phyloP scores from a whole-genome alignment of 2,888 invertebrate genomes.

The Strigamia transsilvanica region DNA sequence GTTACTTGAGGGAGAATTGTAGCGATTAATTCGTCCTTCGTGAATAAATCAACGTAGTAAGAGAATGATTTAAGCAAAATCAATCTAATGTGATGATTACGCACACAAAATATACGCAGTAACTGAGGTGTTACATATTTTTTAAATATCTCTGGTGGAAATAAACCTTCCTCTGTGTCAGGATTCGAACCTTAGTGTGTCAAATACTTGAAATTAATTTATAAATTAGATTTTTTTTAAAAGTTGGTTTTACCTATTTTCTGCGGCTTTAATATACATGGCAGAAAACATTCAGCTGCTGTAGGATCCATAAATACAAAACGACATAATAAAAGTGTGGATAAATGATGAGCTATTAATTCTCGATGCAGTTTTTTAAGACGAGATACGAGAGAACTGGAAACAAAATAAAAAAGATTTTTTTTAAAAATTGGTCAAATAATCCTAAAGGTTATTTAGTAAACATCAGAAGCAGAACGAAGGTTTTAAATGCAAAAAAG shows the following conservation, averaged over 20 bases:
- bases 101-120: slow-evolving; percentile 78
- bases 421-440: too few relatives aligned
- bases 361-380: slow-evolving; percentile 79
- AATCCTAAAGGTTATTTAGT: too few relatives aligned
- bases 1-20: slow-evolving; percentile 83
- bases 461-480: too few relatives aligned
- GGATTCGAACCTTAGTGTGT: too few relatives aligned
- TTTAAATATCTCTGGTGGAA: slow-evolving; percentile 75
- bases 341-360: slow-evolving; percentile 82
- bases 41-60: slow-evolving; percentile 77
- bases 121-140: slow-evolving; percentile 74
- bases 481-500: too few relatives aligned
- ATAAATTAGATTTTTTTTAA: too few relatives aligned
- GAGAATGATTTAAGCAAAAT: slow-evolving; percentile 81
- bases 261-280: slow-evolving; percentile 75
- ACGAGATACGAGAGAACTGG: slow-evolving; percentile 72
- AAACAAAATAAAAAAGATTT: slow-evolving; percentile 57
- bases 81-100: slow-evolving; percentile 83
- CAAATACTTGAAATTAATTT: too few relatives aligned
- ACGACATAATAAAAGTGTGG: slow-evolving; percentile 79
- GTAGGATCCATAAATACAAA: slow-evolving; percentile 84
- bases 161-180: slow-evolving; percentile 67
- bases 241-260: slow-evolving; percentile 68
- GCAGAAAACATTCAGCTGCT: slow-evolving; percentile 75
- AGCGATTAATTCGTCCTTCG: slow-evolving; percentile 77